Percentiles rank a stretch among this genome's conserved stretches.
These are phyloP conservation scores for Anastrepha ludens DNA, from an alignment of 1,140 invertebrate species.

Conservation along the genomic window DNA sequence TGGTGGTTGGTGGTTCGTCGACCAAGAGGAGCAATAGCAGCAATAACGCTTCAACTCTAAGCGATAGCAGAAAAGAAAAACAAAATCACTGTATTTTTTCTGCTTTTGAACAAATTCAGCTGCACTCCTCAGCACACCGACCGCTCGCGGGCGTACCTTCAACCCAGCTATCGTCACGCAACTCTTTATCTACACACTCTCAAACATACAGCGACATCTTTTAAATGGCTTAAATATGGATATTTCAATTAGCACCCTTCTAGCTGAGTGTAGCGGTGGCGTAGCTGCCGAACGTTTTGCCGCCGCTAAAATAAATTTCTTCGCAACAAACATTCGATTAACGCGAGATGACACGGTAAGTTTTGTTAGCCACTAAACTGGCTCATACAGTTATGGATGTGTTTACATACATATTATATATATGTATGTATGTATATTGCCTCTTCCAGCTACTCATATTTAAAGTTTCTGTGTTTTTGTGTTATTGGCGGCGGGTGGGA, in stretches of 20 bases:
- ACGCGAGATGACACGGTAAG: conserved; percentile 22
- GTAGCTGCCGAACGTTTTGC: not conserved
- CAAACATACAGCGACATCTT: not conserved
- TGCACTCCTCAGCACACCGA: not conserved
- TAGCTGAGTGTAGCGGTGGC: not conserved
- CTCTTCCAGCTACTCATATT: not conserved
- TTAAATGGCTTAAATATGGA: conserved; percentile 45
- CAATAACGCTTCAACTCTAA: not conserved
- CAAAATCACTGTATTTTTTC: not conserved
- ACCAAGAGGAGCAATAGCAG: not conserved
- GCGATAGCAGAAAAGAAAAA: not conserved
- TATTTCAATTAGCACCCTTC: conserved; percentile 42
- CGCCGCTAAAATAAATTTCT: conserved; percentile 37
- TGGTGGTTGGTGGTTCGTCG: not conserved
- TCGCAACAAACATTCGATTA: not conserved
- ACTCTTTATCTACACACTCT: not conserved
- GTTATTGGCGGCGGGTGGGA: not conserved
- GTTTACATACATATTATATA: not conserved
- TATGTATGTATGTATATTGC: not conserved
- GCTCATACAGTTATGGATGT: not conserved
- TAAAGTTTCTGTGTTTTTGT: conserved; percentile 11
- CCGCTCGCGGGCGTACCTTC: too few species aligned
- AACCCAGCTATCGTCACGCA: not conserved
- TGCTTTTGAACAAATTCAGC: not conserved
- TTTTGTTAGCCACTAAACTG: not conserved